Percentiles rank a stretch among this genome's conserved stretches.
These are phyloP conservation scores for Girardinichthys multiradiatus DNA, from an alignment of 2,113 vertebrate species.

Conservation along the genomic window DNA sequence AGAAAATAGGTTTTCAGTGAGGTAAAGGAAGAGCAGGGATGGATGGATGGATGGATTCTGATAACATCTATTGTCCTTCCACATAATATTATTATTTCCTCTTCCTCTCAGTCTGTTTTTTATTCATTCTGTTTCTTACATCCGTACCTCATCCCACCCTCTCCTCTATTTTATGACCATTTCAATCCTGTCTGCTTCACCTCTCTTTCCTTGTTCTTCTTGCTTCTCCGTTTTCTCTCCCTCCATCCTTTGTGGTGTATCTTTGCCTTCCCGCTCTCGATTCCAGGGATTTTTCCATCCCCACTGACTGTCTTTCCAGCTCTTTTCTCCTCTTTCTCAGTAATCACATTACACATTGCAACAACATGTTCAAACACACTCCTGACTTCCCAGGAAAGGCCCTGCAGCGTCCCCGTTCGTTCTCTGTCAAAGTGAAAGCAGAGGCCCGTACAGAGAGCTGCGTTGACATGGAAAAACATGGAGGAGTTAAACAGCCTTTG, in stretches of 20 bases:
- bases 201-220: neutral
- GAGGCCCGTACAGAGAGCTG: no score
- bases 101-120: neutral
- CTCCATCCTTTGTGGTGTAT: neutral
- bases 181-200: no score
- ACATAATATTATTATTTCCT: no score
- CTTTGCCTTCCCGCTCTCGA: no score
- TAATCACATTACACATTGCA: no score
- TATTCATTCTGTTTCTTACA: neutral
- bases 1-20: slow-evolving; percentile 1
- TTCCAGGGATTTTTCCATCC: neutral
- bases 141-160: neutral
- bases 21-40: neutral
- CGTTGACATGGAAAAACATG: slow-evolving; percentile 51
- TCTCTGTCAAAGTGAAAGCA: slow-evolving; percentile 27
- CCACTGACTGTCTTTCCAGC: neutral
- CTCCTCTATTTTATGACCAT: no score
- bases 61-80: no score
- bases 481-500: slow-evolving; percentile 32
- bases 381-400: slow-evolving; percentile 15
- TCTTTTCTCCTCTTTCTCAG: neutral
- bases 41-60: neutral
- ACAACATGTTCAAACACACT: slow-evolving; percentile 23
- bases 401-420: neutral
- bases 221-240: neutral